Evolutionary conservation across 1,140 invertebrate genomes (phyloP), one percentile per base, ranked within the genome.

Genomic region (Cryptotermes secundus): DNA sequence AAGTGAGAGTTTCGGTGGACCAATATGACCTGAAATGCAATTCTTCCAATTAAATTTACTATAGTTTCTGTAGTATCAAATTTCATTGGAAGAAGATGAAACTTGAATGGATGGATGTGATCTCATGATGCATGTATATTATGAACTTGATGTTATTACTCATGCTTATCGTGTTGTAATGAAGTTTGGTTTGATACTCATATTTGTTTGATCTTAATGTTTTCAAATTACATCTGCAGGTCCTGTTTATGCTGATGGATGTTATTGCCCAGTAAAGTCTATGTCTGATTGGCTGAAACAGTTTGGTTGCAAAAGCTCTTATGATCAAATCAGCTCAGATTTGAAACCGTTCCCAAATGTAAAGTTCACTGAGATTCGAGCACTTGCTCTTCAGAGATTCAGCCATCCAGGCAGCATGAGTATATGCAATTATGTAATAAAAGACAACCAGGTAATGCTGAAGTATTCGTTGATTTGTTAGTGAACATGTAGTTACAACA

Each of bases 341-440:
- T 90, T 99, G 49, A 89, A 91, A 86, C 89, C 88, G 31, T 98
- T 97, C 90, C 87, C 90, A 81, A 89, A 89, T 82, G 92, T 98
- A 24, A 91, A 98, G 89, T 96, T 98, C 90, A 91, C 93, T 84
- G 86, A 90, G 80, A 91, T 95, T 85, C 90, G 96, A 82, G 87
- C 93, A 80, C 92, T 93, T 88, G 92, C 95, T 31, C 89, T 93
- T 6, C 88, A 91, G 85, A 89, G 90, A 84, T 97, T 94, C 88
- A 92, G 96, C 89, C 92, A 93, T 84, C 94, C 96, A 16, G 93
- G 94, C 85, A 94, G 94, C 84, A 93, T 96, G 86, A 98, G 97
- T 88, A 92, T 99, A 86, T 98, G 97, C 89, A 96, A 98, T 89
- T 99, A 99, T 91, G 93, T 95, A 45, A 91, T 99, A 3, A 95